These are phyloP conservation scores for Bombylius discolor DNA, from an alignment of 2,888 invertebrate genomes.

Conservation along the genomic window DNA sequence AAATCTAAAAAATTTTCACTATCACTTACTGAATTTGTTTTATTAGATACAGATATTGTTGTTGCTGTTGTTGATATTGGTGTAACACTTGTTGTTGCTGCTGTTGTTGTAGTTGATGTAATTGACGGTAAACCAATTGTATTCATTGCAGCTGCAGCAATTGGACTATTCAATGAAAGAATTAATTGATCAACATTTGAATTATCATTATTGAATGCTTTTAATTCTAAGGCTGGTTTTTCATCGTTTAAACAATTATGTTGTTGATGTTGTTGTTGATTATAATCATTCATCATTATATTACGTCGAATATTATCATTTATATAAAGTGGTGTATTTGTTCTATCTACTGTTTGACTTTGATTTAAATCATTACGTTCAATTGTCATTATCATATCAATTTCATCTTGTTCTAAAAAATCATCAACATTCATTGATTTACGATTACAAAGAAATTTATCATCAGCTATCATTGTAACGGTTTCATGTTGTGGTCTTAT, in stretches of 20 bases:
- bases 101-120: too few species aligned
- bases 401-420: slow-evolving; percentile 28
- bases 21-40: slow-evolving; percentile 8
- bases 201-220: not conserved
- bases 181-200: slow-evolving; percentile 4
- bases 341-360: slow-evolving; percentile 23
- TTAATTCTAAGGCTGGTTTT: not conserved
- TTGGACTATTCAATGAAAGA: slow-evolving; percentile 14
- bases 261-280: too few species aligned
- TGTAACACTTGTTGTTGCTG: too few species aligned
- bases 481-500: slow-evolving; percentile 47
- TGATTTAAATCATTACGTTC: slow-evolving; percentile 24
- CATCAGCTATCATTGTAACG: slow-evolving; percentile 24
- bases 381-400: slow-evolving; percentile 12
- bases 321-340: slow-evolving; percentile 29
- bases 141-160: slow-evolving; percentile 26
- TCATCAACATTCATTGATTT: slow-evolving; percentile 24
- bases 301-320: slow-evolving; percentile 22
- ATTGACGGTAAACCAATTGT: slow-evolving; percentile 25
- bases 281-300: not conserved
- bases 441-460: slow-evolving; percentile 24
- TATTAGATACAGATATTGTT: not conserved
- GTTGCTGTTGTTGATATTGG: too few species aligned
- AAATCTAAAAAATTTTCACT: slow-evolving; percentile 21
- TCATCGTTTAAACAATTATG: not conserved